Evolutionary conservation across 1,140 invertebrate genomes (phyloP).

Genomic region (Anoplolepis gracilipes): DNA sequence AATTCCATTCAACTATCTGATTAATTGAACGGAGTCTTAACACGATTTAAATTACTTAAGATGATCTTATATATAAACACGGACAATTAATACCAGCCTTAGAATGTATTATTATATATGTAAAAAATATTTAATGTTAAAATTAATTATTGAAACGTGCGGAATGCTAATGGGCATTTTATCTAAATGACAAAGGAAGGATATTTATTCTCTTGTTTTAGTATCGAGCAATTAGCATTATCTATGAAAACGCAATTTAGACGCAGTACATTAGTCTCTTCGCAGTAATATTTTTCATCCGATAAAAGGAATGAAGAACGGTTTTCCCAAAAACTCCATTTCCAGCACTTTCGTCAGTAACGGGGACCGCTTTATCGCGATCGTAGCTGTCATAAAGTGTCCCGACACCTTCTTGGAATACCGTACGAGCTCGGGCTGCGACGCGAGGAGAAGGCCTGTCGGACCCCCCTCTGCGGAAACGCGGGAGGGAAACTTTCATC

Average conservation of each 20-base stretch:
- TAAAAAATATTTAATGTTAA: not conserved
- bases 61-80: too few relatives aligned
- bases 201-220: not conserved
- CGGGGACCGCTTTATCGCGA: constrained; percentile 50
- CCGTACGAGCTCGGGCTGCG: constrained; percentile 1
- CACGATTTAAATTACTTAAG: too few relatives aligned
- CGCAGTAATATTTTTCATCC: not conserved
- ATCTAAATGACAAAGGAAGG: not conserved
- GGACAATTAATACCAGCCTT: too few relatives aligned
- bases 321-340: constrained; percentile 32
- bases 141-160: not conserved
- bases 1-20: too few relatives aligned
- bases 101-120: not conserved
- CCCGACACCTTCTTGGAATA: constrained; percentile 53
- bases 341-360: not conserved
- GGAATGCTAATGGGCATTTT: not conserved
- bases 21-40: too few relatives aligned
- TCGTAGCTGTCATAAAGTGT: constrained; percentile 55
- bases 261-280: not conserved
- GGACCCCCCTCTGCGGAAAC: constrained; percentile 44
- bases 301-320: constrained; percentile 9
- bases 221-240: not conserved
- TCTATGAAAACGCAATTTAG: not conserved
- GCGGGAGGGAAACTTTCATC: constrained; percentile 39
- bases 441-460: constrained; percentile 7